These are phyloP conservation scores for Tenthredo distinguenda DNA, from an alignment of 2,888 invertebrate species.

Conservation along the genomic window DNA sequence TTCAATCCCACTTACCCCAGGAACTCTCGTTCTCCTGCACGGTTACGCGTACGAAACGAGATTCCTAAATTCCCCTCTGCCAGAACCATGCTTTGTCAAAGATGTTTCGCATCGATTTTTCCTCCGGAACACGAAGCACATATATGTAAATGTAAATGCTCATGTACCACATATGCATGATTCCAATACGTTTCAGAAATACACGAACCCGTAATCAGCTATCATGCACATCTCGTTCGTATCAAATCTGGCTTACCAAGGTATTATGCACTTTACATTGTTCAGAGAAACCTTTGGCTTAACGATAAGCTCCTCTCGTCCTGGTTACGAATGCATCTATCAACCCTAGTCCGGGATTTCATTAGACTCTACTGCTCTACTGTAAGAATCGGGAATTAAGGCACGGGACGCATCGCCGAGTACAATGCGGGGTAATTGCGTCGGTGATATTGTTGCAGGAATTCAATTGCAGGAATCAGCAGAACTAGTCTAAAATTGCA, in stretches of 20 bases:
- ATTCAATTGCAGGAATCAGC: neutral
- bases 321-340: neutral
- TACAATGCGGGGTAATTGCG: neutral
- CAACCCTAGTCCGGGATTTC: neutral
- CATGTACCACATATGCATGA: neutral
- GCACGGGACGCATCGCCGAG: neutral
- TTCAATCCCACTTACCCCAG: neutral
- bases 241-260: neutral
- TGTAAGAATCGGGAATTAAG: neutral
- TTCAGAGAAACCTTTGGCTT: neutral
- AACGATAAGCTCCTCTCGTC: neutral
- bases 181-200: neutral
- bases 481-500: neutral
- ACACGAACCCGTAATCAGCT: neutral
- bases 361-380: neutral
- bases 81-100: constrained; percentile 14
- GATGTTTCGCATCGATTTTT: constrained; percentile 39
- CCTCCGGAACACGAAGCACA: neutral
- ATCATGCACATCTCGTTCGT: neutral
- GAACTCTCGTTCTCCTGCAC: neutral
- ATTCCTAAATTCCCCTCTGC: neutral
- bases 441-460: neutral
- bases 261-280: neutral
- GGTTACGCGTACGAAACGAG: constrained; percentile 27
- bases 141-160: neutral